Evolutionary conservation across 2,888 invertebrate species (phyloP).

Genomic region (Sarcophaga carnaria): DNA sequence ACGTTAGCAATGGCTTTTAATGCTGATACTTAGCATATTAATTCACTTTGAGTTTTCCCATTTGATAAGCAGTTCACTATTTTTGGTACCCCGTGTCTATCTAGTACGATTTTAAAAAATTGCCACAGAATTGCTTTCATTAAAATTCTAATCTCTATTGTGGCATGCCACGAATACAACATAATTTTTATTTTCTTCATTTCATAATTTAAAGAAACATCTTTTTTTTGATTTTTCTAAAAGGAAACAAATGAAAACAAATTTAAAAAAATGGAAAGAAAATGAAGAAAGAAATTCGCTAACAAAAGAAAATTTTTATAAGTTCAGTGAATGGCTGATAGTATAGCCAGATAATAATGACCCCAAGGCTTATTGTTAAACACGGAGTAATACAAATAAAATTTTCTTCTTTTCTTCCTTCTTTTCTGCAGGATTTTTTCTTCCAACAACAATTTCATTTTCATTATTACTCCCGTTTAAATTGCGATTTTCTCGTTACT

Average conservation of each 20-base stretch:
- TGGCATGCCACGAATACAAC: not conserved
- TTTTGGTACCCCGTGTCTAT: too few species aligned
- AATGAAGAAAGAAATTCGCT: not conserved
- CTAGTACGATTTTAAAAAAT: too few species aligned
- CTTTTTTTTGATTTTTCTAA: not conserved
- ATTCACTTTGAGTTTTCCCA: too few species aligned
- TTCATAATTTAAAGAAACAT: not conserved
- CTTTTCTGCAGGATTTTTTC: slow-evolving; percentile 10
- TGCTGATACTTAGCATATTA: too few species aligned
- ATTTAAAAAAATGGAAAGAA: not conserved
- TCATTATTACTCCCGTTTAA: slow-evolving; percentile 38
- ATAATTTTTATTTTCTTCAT: slow-evolving; percentile 29
- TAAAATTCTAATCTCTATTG: not conserved
- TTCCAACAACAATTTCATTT: slow-evolving; percentile 43
- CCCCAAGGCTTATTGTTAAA: slow-evolving; percentile 60
- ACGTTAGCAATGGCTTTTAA: too few species aligned
- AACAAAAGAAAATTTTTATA: slow-evolving; percentile 38
- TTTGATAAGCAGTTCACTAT: too few species aligned
- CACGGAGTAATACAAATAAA: slow-evolving; percentile 55
- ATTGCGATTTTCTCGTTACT: slow-evolving; percentile 58
- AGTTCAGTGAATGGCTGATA: slow-evolving; percentile 56
- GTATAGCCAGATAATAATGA: slow-evolving; percentile 60
- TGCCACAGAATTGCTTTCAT: too few species aligned
- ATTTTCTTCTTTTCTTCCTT: slow-evolving; percentile 21
- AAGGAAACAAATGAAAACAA: not conserved